A percentile compares a stretch with the other conserved stretches of the same genome.
Conservation (phyloP, 2,888 invertebrate species). For the Epirrhoe tristata region DNA sequence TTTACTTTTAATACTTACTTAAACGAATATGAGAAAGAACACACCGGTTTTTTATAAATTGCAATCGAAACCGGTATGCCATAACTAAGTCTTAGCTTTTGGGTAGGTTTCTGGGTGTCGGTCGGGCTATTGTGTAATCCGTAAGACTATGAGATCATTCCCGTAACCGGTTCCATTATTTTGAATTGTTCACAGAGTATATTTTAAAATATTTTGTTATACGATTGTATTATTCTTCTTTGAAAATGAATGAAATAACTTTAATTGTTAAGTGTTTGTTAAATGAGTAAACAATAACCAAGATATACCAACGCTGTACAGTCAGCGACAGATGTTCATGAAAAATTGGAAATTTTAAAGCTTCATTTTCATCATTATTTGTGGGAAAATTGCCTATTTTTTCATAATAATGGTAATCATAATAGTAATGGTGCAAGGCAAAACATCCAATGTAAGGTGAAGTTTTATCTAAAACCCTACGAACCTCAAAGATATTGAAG, state of each 20-base stretch:
- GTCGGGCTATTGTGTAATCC: constrained; percentile 54
- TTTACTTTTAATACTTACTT: too few species aligned
- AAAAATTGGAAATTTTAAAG: too few species aligned
- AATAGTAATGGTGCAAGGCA: too few species aligned
- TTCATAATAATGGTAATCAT: too few species aligned
- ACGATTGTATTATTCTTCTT: too few species aligned
- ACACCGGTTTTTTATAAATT: constrained; percentile 31
- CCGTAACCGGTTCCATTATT: constrained; percentile 62
- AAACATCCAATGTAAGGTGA: too few species aligned
- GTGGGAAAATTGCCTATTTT: too few species aligned
- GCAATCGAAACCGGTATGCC: constrained; percentile 36
- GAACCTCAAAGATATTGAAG: too few species aligned
- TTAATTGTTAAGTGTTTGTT: background rate
- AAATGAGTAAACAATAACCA: background rate
- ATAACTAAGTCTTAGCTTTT: constrained; percentile 28
- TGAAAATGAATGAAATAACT: background rate
- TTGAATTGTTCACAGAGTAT: constrained; percentile 41
- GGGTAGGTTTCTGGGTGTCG: constrained; percentile 44
- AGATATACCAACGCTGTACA: background rate
- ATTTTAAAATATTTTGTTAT: background rate
- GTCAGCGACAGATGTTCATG: too few species aligned
- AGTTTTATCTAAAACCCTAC: too few species aligned
- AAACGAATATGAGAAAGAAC: background rate
- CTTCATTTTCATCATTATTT: too few species aligned
- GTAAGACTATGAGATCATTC: constrained; percentile 73